Evolutionary conservation across 2,888 invertebrate genomes (phyloP).

Genomic region (Aphidoletes aphidimyza): DNA sequence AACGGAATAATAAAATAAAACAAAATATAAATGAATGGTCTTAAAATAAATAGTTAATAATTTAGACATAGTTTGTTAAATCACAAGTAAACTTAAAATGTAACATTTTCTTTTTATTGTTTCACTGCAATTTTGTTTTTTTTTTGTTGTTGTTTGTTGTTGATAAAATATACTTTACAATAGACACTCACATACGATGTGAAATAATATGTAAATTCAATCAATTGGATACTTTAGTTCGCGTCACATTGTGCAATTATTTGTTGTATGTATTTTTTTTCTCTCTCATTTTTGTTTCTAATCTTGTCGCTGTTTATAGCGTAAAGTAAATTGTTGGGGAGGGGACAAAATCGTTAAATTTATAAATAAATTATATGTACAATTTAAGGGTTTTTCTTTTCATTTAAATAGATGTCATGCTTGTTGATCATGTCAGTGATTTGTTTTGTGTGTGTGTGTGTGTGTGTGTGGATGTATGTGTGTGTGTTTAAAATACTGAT

Average conservation of each 20-base stretch:
- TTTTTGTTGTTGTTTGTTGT: too few relatives aligned
- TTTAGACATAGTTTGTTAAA: slow-evolving; percentile 27
- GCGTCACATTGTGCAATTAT: neutral
- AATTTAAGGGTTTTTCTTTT: neutral
- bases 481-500: slow-evolving; percentile 79
- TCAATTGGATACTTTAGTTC: slow-evolving; percentile 9
- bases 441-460: neutral
- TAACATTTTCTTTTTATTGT: neutral
- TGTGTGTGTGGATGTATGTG: neutral
- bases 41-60: slow-evolving; percentile 18
- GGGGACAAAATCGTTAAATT: neutral
- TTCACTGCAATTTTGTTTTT: slow-evolving; percentile 9
- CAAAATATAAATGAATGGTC: neutral
- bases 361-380: neutral
- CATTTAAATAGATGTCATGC: too few relatives aligned
- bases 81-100: neutral
- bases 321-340: neutral
- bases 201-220: slow-evolving; percentile 21
- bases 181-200: slow-evolving; percentile 10
- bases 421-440: too few relatives aligned
- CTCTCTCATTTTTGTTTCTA: neutral
- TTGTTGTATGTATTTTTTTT: neutral
- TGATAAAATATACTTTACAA: neutral
- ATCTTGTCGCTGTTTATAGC: neutral
- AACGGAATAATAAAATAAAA: neutral